Evolutionary conservation across 2,113 vertebrate genomes (phyloP), one percentile per base, ranked within the genome.

Genomic region (Larimichthys crocea): DNA sequence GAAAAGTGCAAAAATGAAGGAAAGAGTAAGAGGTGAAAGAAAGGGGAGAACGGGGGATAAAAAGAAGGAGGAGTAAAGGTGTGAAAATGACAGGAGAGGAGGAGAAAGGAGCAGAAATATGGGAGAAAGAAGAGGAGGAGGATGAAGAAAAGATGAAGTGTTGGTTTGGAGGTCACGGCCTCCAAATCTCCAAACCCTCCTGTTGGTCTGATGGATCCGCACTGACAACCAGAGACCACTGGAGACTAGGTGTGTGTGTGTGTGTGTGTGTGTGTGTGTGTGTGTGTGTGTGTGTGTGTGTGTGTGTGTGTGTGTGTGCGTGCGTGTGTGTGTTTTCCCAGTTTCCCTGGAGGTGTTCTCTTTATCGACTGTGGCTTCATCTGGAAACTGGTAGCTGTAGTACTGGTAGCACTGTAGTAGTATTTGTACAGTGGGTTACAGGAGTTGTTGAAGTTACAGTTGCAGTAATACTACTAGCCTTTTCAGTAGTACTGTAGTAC

Each of bases 141-240:
- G 24, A 44, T 40, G 3, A 31, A 4, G 14, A 50, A 6, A n/a
- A 53, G 20, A 24, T 20, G 56, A 56, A 63, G 60, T 61, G 70
- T 42, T 83, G 63, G 53, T 61, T 53, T 87, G 74, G 87, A 88
- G 87, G 84, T 89, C 82, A 82, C 19, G 0, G 60, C 74, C 67
- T 88, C 80, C 35, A 40, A 40, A 40, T 40, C 35, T 40, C 35
- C 35, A 40, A 40, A 40, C 35, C 79, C 80, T 82, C 74, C 89
- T 88, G 87, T 62, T 82, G 87, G 70, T 85, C 68, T 92, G 91
- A 91, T 83, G 74, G 79, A 92, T 91, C 84, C 89, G 86, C 80
- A 64, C 75, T 86, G 90, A 90, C 88, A 89, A 80, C 60, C 88
- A 82, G n/a, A 86, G 84, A 79, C 91, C 78, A 71, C 91, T 66